These are phyloP conservation scores for Typhlichthys subterraneus DNA, from an alignment of 2,797 vertebrate species.

Conservation along the genomic window DNA sequence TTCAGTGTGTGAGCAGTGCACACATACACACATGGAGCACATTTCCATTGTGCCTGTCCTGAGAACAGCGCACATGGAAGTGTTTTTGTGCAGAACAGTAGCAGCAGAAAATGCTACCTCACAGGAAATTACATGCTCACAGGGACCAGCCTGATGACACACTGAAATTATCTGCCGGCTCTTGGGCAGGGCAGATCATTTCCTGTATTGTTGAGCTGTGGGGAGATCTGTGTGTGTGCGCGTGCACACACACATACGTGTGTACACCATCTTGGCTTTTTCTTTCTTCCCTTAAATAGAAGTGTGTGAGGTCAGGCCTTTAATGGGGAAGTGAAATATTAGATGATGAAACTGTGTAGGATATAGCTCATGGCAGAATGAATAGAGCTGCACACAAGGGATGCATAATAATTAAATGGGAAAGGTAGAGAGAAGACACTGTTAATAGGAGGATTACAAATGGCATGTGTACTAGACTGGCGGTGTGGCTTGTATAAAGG, in stretches of 20 bases:
- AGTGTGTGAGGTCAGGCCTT: conserved; percentile 75
- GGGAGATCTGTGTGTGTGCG: conserved; percentile 39
- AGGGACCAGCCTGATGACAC: conserved; percentile 79
- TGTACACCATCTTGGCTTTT: conserved; percentile 26
- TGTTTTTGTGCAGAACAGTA: conserved; percentile 12
- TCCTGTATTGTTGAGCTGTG: conserved; percentile 76
- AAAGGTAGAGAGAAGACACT: neutral
- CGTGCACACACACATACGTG: neutral
- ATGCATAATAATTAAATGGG: neutral
- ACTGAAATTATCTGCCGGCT: conserved; percentile 76
- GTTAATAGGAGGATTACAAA: neutral
- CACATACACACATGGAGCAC: neutral
- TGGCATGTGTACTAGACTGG: neutral
- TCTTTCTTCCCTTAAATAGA: conserved; percentile 73
- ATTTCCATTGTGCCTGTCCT: neutral
- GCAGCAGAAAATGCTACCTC: conserved; percentile 45
- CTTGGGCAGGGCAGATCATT: conserved; percentile 79
- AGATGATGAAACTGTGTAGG: conserved; percentile 55
- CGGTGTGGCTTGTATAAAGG: neutral
- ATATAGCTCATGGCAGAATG: conserved; percentile 1
- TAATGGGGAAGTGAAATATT: conserved; percentile 65
- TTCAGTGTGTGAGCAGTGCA: neutral
- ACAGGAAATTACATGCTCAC: conserved; percentile 82
- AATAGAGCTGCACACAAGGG: conserved; percentile 19
- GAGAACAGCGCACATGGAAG: neutral